Percentiles rank a stretch among this genome's conserved stretches.
Evolutionary conservation across 1,140 invertebrate genomes (phyloP).

Genomic region (Arctopsyche grandis): DNA sequence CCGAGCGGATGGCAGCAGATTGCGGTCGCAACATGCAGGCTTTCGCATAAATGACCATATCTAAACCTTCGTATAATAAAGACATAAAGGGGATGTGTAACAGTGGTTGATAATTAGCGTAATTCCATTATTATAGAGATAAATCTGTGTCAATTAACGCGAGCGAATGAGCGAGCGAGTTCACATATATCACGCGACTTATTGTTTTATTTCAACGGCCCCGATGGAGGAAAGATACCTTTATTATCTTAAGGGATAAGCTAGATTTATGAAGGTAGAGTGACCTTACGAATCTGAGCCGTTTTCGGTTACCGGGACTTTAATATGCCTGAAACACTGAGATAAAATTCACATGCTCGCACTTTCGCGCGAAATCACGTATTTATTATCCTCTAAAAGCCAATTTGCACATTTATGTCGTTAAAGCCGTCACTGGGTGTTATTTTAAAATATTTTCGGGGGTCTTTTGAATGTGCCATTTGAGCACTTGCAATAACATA

Average conservation of each 20-base stretch:
- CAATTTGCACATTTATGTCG: slow-evolving; percentile 22
- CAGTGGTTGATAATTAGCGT: no score
- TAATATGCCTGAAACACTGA: slow-evolving; percentile 41
- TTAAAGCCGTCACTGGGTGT: neutral
- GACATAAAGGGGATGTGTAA: no score
- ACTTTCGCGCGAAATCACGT: slow-evolving; percentile 31
- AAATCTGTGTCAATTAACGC: slow-evolving; percentile 1
- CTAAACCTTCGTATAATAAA: no score
- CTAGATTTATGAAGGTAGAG: slow-evolving; percentile 44
- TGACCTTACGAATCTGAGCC: slow-evolving; percentile 41
- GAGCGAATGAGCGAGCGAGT: neutral
- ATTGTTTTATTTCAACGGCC: slow-evolving; percentile 29
- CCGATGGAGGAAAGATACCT: slow-evolving; percentile 9
- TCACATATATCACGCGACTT: neutral
- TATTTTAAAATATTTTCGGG: neutral
- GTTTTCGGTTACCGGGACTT: slow-evolving; percentile 36
- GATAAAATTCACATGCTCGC: slow-evolving; percentile 42
- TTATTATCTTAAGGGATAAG: slow-evolving; percentile 28
- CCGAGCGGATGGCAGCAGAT: no score
- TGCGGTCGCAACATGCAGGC: no score
- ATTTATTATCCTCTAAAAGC: slow-evolving; percentile 30
- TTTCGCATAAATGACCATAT: no score
- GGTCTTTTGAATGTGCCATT: neutral
- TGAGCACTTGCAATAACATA: neutral
- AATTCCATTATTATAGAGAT: no score